Conservation (phyloP, 2,888 invertebrate species). For the Palloptera scutellata region DNA sequence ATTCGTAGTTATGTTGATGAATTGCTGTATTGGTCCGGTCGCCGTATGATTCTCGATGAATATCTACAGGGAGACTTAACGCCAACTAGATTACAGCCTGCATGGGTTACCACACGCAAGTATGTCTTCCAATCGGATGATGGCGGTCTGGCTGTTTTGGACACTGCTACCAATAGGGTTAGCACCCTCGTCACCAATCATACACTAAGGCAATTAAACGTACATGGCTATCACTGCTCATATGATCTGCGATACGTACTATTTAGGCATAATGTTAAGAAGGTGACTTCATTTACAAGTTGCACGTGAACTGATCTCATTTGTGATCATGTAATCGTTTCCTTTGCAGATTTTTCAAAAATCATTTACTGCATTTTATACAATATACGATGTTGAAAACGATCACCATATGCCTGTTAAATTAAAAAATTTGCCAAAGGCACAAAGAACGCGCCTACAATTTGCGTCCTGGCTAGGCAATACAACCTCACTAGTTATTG, state of each 20-base stretch:
- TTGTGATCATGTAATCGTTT: neutral
- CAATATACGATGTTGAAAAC: constrained; percentile 89
- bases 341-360: constrained; percentile 79
- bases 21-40: constrained; percentile 86
- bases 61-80: constrained; percentile 81
- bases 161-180: constrained; percentile 81
- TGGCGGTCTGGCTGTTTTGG: constrained; percentile 80
- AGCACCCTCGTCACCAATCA: constrained; percentile 85
- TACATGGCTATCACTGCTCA: constrained; percentile 86
- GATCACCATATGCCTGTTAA: constrained; percentile 88
- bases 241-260: constrained; percentile 86
- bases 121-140: constrained; percentile 88
- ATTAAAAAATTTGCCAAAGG: constrained; percentile 77
- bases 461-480: constrained; percentile 85
- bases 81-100: constrained; percentile 76
- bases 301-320: neutral
- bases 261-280: constrained; percentile 88
- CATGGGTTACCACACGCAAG: constrained; percentile 83
- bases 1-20: constrained; percentile 81
- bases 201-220: constrained; percentile 86
- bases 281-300: constrained; percentile 69
- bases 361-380: constrained; percentile 88
- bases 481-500: constrained; percentile 79
- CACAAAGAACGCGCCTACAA: constrained; percentile 78
- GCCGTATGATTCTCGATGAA: constrained; percentile 85